Conservation (phyloP, 2,113 vertebrate species). For the Turdus rufiventris region DNA sequence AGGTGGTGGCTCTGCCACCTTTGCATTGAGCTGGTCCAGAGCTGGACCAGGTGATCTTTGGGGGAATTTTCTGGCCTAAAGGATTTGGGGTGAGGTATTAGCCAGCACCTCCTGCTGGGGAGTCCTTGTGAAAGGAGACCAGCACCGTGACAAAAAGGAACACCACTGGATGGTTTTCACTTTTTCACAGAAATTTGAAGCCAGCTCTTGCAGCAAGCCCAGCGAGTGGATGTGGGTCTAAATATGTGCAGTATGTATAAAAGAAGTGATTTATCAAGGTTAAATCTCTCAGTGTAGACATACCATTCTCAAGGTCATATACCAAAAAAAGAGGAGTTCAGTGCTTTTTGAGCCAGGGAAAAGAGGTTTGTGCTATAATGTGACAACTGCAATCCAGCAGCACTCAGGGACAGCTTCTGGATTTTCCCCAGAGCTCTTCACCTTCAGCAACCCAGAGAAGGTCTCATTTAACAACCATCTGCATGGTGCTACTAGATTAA, state of each 20-base stretch:
- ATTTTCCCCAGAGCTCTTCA: not conserved
- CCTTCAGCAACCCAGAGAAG: not conserved
- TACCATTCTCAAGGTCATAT: not conserved
- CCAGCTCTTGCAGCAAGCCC: not conserved
- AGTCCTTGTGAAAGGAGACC: not conserved
- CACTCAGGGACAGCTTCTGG: not conserved
- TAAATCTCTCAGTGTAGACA: not conserved
- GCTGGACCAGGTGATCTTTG: not conserved
- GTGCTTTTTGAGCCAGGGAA: not conserved
- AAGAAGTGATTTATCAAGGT: not conserved
- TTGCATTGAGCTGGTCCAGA: not conserved
- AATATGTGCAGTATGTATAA: not conserved
- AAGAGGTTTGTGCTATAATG: not conserved
- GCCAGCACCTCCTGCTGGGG: not conserved
- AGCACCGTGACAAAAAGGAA: accelerated
- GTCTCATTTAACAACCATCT: not conserved
- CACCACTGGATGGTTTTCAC: not conserved
- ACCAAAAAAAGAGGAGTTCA: not conserved
- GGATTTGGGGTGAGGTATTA: not conserved
- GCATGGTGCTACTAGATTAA: not conserved
- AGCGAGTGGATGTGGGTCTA: not conserved
- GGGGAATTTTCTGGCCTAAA: not conserved
- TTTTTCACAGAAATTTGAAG: not conserved
- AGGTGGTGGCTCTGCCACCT: not conserved
- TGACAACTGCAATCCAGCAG: not conserved